These are phyloP conservation scores for Baryphthengus martii DNA, from an alignment of 2,113 vertebrate species.

Conservation along the genomic window DNA sequence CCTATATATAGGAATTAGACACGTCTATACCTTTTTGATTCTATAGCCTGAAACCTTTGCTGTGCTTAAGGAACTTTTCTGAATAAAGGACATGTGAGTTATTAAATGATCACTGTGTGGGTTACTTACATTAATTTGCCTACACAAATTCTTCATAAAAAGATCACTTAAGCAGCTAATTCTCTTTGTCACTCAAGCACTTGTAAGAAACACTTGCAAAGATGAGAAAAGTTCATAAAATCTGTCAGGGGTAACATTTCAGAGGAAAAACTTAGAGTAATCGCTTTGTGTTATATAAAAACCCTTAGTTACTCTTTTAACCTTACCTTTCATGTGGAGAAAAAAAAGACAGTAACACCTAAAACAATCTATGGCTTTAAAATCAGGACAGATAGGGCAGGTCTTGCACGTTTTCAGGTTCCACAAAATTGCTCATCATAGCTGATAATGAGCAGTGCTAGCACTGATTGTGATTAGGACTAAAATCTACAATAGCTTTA, in stretches of 20 bases:
- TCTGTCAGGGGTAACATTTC: neutral
- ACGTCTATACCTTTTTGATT: neutral
- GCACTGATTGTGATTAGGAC: neutral
- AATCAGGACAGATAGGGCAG: neutral
- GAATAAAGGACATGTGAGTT: neutral
- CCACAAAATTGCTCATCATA: rapidly evolving
- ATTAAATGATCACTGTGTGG: neutral
- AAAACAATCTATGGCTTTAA: neutral
- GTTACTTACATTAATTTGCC: neutral
- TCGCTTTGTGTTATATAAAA: neutral
- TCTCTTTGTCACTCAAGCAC: neutral
- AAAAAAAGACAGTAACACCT: neutral
- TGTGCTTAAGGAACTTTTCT: neutral
- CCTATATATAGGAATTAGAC: neutral
- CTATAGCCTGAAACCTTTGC: neutral
- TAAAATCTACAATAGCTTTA: neutral
- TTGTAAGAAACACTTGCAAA: neutral
- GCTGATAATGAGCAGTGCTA: neutral
- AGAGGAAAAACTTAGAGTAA: neutral
- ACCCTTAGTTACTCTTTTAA: neutral
- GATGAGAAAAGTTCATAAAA: neutral
- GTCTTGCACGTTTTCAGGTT: neutral
- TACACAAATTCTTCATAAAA: neutral
- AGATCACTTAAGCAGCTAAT: neutral
- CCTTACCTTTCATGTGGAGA: too few species aligned